Evolutionary conservation across 1,140 invertebrate genomes (phyloP), one percentile per base, ranked within the genome.

Genomic region (Pseudobourletiella spinata): DNA sequence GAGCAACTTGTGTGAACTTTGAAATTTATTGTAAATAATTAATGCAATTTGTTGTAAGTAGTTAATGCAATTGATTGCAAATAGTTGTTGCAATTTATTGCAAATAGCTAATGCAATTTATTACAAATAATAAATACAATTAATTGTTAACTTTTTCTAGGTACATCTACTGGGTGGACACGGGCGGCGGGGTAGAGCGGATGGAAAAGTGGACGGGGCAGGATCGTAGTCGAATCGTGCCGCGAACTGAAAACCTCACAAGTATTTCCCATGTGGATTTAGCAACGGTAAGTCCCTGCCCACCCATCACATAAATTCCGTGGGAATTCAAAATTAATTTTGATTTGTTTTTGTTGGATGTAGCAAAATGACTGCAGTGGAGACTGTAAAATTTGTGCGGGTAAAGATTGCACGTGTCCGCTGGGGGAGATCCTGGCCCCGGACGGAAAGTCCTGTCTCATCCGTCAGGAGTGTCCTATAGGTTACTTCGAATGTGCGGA

Each of bases 91-190:
- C n/a, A n/a, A n/a, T n/a, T n/a, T n/a, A n/a, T n/a, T n/a, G n/a
- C n/a, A n/a, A n/a, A n/a, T n/a, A n/a, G n/a, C n/a, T n/a, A n/a
- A n/a, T n/a, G n/a, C n/a, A n/a, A n/a, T n/a, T n/a, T n/a, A n/a
- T n/a, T n/a, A n/a, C n/a, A n/a, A n/a, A n/a, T n/a, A n/a, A n/a
- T n/a, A n/a, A n/a, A n/a, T n/a, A n/a, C n/a, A n/a, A n/a, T n/a
- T n/a, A 24, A 3, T 50, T 3, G 18, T 25, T 58, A 43, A 8
- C 74, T 76, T 71, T 42, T 76, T 4, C 76, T 84, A 81, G 85
- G 51, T 83, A 84, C 72, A 76, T 95, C 22, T 95, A 93, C 75
- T 90, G 90, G 84, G 81, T 86, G 54, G 66, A 67, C 50, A 89
- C 93, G 72, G 84, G 83, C 71, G 86, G 86, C 51, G 80, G 77